Conservation (phyloP, 2,888 invertebrate species). For the Ptychoptera contaminata region DNA sequence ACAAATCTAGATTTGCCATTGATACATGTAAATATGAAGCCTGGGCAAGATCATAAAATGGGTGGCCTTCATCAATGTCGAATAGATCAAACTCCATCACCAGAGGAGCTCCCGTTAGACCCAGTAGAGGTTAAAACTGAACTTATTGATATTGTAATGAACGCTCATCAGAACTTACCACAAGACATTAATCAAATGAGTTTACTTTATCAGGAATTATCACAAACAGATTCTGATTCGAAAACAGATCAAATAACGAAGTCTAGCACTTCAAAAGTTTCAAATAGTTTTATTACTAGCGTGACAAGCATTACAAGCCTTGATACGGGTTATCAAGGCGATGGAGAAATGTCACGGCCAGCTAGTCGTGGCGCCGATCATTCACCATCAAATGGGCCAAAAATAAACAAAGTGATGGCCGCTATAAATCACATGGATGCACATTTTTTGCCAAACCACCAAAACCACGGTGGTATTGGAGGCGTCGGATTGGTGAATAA, state of each 20-base stretch:
- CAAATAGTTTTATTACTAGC: constrained; percentile 67
- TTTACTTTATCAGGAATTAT: constrained; percentile 29
- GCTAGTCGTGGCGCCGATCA: constrained; percentile 68
- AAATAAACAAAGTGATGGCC: constrained; percentile 8
- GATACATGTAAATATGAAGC: constrained; percentile 36
- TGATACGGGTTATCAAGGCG: constrained; percentile 88
- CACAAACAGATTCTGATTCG: constrained; percentile 39
- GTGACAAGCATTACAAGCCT: constrained; percentile 83
- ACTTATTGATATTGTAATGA: constrained; percentile 34
- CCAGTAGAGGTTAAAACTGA: constrained; percentile 49
- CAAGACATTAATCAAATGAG: constrained; percentile 8
- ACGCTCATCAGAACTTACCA: constrained; percentile 21
- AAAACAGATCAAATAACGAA: constrained; percentile 42
- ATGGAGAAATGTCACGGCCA: constrained; percentile 77
- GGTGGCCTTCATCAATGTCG: constrained; percentile 26
- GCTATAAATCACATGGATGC: constrained; percentile 7
- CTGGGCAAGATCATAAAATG: constrained; percentile 33
- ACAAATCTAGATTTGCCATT: constrained; percentile 41
- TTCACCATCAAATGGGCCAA: constrained; percentile 42
- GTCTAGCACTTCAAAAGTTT: constrained; percentile 47
- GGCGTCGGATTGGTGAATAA: constrained; percentile 31
- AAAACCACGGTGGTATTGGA: constrained; percentile 14
- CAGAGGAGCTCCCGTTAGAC: constrained; percentile 70
- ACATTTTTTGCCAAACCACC: too few species aligned
- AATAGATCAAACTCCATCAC: constrained; percentile 68